These are phyloP conservation scores for Steinernema scapterisci DNA, from an alignment of 2,888 invertebrate species.

Conservation along the genomic window DNA sequence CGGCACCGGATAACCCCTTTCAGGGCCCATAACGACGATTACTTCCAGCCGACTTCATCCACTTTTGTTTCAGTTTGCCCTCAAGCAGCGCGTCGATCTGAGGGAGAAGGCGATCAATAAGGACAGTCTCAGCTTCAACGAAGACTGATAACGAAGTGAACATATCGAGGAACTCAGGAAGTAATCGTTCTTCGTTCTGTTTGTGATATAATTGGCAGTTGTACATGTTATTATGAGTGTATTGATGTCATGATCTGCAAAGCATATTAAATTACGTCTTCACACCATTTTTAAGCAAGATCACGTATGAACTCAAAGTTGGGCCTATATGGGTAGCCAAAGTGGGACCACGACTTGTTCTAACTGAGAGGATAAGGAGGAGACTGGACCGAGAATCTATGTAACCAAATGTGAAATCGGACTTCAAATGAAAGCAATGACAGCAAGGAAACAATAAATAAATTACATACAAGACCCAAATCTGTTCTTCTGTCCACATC, in stretches of 20 bases:
- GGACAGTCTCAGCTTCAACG: constrained; percentile 27
- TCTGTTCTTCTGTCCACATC: background rate
- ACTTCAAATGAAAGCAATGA: no score
- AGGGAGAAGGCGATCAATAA: constrained; percentile 51
- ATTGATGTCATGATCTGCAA: no score
- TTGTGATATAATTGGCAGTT: no score
- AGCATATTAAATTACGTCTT: no score
- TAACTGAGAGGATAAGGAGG: no score
- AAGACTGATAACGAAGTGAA: background rate
- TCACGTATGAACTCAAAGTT: no score
- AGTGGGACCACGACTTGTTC: no score
- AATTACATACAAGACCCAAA: constrained; percentile 12
- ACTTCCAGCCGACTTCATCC: background rate
- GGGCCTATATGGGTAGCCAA: no score
- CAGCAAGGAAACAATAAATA: constrained; percentile 12
- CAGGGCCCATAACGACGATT: background rate
- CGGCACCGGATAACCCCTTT: background rate
- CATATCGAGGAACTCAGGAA: background rate
- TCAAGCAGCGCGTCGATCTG: constrained; percentile 66
- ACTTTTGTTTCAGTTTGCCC: constrained; percentile 59
- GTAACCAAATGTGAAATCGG: no score
- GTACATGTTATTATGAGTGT: no score
- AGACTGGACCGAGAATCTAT: no score
- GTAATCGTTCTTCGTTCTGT: no score
- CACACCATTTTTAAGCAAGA: background rate